Evolutionary conservation across 2,797 vertebrate species (phyloP), one percentile per base, ranked within the genome.

Genomic region (Ptychadena robeensis): DNA sequence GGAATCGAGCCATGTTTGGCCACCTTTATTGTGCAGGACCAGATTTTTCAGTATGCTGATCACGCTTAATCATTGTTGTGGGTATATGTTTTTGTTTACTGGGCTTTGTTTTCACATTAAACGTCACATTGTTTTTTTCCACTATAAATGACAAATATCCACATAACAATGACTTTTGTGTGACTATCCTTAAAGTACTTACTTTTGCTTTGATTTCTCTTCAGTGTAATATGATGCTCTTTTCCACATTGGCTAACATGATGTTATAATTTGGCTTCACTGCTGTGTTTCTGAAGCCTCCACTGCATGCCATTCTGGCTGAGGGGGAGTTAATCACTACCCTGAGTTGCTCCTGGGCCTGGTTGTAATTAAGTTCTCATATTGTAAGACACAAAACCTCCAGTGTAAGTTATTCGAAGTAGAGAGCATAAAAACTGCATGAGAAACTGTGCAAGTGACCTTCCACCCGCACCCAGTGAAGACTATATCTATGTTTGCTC

Each of bases 371-470:
- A 82, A 63, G 66, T 71, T 71, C 73, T 77, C 67, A 65, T 80
- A 63, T 44, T 61, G 48, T 67, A 34, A 76, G 80, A 38, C 80
- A 68, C 32, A 68, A 37, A 34, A 67, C 40, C 31, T 57, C 64
- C 64, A 64, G 71, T 48, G 12, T 40, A 69, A 18, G 31, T 57
- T 67, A 63, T 68, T 34, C 69, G 82, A 80, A 69, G 65, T 68
- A 34, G n/a, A 78, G 59, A 61, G 69, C 68, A 25, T 25, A 84
- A 88, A 86, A 87, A 88, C 86, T 61, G 88, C 88, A 86, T 89
- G 89, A 92, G 89, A 91, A 89, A 86, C 85, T 90, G 87, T 89
- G 76, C 79, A 78, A 88, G 86, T 85, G 87, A 83, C 88, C 86
- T 82, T 76, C 40, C 72, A 82, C 87, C 86, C 85, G 44, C 71